A percentile compares a stretch with the other conserved stretches of the same genome.
These are phyloP conservation scores for Actinernus sp. DNA, from an alignment of 92 coral and sea anemone species.

Conservation along the genomic window DNA sequence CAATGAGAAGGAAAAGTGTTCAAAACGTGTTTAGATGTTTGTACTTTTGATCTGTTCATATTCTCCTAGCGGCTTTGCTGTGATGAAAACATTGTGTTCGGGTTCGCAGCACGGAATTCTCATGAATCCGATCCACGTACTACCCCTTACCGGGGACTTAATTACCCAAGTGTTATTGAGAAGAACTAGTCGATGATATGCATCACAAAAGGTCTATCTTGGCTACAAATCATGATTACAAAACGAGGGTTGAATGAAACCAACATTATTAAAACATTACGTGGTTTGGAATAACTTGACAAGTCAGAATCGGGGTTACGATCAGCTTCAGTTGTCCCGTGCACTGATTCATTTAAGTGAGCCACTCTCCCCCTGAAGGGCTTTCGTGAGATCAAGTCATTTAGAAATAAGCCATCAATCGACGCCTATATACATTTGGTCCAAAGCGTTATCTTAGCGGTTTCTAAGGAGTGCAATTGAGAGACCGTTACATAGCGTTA, in stretches of 20 bases:
- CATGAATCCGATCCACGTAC: background rate
- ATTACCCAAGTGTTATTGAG: background rate
- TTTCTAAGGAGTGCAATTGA: too few species aligned
- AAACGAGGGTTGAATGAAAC: background rate
- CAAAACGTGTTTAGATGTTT: too few species aligned
- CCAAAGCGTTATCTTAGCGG: too few species aligned
- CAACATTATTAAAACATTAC: background rate
- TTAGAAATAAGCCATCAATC: too few species aligned
- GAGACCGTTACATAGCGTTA: too few species aligned
- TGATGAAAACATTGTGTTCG: background rate
- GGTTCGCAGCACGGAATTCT: background rate
- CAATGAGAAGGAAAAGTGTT: too few species aligned
- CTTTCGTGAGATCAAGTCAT: too few species aligned
- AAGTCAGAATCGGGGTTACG: background rate
- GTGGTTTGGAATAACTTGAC: background rate
- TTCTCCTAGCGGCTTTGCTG: too few species aligned
- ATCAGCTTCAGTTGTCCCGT: background rate
- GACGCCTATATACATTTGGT: too few species aligned
- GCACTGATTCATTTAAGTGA: background rate
- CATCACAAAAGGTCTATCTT: background rate
- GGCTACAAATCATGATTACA: background rate
- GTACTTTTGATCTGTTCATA: too few species aligned
- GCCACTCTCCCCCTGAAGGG: too few species aligned
- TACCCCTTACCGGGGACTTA: conserved; percentile 3
- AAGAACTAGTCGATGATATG: background rate